Evolutionary conservation across 2,888 invertebrate species (phyloP).

Genomic region (Axea sp.): DNA sequence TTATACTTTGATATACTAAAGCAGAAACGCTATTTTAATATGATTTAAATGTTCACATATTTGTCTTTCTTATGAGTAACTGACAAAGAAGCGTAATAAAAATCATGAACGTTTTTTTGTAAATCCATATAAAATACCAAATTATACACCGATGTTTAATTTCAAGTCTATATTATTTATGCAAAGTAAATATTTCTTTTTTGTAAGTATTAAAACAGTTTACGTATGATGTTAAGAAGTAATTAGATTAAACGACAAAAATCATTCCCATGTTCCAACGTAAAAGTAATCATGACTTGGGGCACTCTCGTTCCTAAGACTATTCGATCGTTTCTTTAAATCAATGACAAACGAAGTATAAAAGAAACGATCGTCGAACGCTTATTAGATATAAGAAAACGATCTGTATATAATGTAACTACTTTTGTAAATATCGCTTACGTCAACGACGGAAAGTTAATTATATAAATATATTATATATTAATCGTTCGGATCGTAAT

Average conservation of each 20-base stretch:
- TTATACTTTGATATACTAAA: too few species aligned
- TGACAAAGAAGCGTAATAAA: too few species aligned
- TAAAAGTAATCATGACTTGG: constrained; percentile 61
- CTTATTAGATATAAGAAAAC: constrained; percentile 77
- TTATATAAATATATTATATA: constrained; percentile 54
- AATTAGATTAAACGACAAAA: constrained; percentile 25
- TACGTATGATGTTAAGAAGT: constrained; percentile 34
- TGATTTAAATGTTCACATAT: too few species aligned
- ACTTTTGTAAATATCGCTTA: constrained; percentile 73
- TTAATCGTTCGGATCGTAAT: constrained; percentile 57
- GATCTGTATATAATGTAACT: constrained; percentile 78
- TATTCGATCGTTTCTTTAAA: constrained; percentile 68
- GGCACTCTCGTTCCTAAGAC: constrained; percentile 74
- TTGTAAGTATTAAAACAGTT: constrained; percentile 52
- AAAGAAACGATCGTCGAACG: constrained; percentile 75
- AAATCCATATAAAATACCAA: too few species aligned
- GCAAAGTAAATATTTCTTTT: constrained; percentile 56
- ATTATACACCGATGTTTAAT: too few species aligned
- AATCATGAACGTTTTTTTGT: too few species aligned
- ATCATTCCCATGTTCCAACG: constrained; percentile 58
- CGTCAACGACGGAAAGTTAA: constrained; percentile 59
- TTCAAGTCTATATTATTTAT: constrained; percentile 59
- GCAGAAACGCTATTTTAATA: too few species aligned
- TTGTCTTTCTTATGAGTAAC: too few species aligned
- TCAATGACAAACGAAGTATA: constrained; percentile 20